Base-by-base conservation (phyloP, 2,113 vertebrate genomes). In the Tor tambroides region DNA sequence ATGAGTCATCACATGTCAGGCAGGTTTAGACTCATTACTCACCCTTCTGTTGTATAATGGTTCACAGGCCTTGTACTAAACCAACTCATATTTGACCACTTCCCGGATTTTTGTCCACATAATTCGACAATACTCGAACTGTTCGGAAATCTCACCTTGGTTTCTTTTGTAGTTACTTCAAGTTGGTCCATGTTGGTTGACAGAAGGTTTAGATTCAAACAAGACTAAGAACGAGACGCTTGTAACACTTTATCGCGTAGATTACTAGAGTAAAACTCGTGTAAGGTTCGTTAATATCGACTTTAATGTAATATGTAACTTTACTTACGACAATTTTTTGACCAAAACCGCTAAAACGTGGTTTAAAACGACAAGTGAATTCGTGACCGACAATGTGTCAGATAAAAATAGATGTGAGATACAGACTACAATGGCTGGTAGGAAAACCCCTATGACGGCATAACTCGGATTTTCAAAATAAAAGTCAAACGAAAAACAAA, bases 111-210 rank as follows among this genome's bases (percentile, higher is more conserved):
- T 26, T 5, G 0, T 10, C 17, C n/a, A 30, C 12, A 67, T 15
- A 67, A 0, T 65, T 15, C n/a, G 21, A 14, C 28, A 30, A 1
- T 28, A 38, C 21, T 10, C 19, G 2, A 17, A 56, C n/a, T 35
- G 32, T 35, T 2, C 46, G 41, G 19, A 49, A 75, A 78, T 72
- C 88, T 89, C 35, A 95, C 95, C 93, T 94, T 94, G 2, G 89
- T 84, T 41, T 92, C 88, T 82, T 89, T 85, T 35, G 93, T 75
- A 15, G 94, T 82, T n/a, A 96, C 80, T 89, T 87, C 92, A 2
- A 92, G 82, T 65, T 92, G 95, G 85, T 96, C 95, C 96, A 96
- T 96, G 43, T 80, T 87, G 6, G 8, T 17, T 28, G 56, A 51
- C 81, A 69, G 43, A 32, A 32, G 80, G 63, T 71, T 83, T 83